phyloP scores from a whole-genome alignment of 2,888 invertebrate genomes.

The Drosophila antonietae region DNA sequence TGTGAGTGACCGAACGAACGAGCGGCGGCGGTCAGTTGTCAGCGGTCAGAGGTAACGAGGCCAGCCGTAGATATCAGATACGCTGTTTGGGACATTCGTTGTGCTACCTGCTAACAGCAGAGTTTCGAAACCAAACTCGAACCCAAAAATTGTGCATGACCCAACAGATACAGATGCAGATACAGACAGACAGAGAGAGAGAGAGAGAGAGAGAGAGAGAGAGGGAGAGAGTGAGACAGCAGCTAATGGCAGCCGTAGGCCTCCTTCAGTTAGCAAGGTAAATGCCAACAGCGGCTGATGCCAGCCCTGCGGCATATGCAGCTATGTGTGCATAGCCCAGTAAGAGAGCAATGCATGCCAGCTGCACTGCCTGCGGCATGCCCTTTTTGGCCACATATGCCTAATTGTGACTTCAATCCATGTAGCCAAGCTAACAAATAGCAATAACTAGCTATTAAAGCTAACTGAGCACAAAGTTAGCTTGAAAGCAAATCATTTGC shows the following conservation, averaged over 20 bases:
- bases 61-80: conserved; percentile 14
- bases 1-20: conserved; percentile 39
- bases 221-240: background rate
- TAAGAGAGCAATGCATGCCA: conserved; percentile 10
- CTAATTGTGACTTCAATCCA: background rate
- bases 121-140: conserved; percentile 6
- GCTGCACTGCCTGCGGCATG: background rate
- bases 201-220: background rate
- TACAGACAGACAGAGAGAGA: no score
- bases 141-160: background rate
- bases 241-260: conserved; percentile 1
- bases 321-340: conserved; percentile 1
- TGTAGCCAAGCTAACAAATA: background rate
- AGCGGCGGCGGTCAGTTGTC: conserved; percentile 22
- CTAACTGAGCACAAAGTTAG: background rate
- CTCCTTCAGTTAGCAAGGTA: conserved; percentile 26
- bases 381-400: background rate
- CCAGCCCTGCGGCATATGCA: background rate
- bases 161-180: background rate
- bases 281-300: conserved; percentile 23
- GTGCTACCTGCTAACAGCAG: conserved; percentile 26
- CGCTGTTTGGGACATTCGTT: conserved; percentile 18
- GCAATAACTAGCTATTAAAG: background rate
- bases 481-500: background rate
- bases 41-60: conserved; percentile 40